Base-by-base conservation (phyloP, 2,888 invertebrate genomes). In the Lissonota sp. region DNA sequence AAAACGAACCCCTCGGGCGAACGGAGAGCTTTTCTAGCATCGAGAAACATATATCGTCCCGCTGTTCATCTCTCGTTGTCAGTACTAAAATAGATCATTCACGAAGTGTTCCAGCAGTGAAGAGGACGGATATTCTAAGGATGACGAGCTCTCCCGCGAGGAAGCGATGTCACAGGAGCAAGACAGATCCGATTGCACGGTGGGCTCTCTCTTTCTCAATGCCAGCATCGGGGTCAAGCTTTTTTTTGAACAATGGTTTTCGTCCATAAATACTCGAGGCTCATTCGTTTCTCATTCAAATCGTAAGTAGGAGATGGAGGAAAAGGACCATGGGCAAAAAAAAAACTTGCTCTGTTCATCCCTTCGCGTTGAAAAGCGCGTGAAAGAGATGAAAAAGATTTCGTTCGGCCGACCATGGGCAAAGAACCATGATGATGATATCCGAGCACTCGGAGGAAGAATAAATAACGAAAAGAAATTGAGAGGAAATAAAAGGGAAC, bases 1-100 rank as follows among this genome's bases (percentile, higher is more conserved):
- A 46, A 69, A 60, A 49, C 40, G 49, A 60, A 12, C 49, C 14
- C n/a, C 49, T n/a, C 14, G 71, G n/a, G 14, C 49, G n/a, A n/a
- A n/a, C n/a, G n/a, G n/a, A n/a, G n/a, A n/a, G n/a, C n/a, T 60
- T 40, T 26, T 40, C 39, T 8, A 71, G 3, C 49, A 51, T 60
- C 40, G 12, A 49, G 40, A 71, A 60, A 51, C 26, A 53, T 14
- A 16, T 37, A 44, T 60, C 40, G 60, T 71, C 49, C 71, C 42
- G 12, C 10, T 42, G 12, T 70, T 58, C 55, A 7, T 7, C 16
- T 26, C 5, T 10, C 46, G 14, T 62, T 6, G 16, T 12, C 42
- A 44, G 26, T 46, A 46, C 10, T 26, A 0, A 42, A 14, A 69
- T 10, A 14, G 53, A 14, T 53, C 53, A 6, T 53, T 53, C 14